Evolutionary conservation across 2,888 invertebrate genomes (phyloP), one percentile per base, ranked within the genome.

Genomic region (Drosophila austrosaltans): DNA sequence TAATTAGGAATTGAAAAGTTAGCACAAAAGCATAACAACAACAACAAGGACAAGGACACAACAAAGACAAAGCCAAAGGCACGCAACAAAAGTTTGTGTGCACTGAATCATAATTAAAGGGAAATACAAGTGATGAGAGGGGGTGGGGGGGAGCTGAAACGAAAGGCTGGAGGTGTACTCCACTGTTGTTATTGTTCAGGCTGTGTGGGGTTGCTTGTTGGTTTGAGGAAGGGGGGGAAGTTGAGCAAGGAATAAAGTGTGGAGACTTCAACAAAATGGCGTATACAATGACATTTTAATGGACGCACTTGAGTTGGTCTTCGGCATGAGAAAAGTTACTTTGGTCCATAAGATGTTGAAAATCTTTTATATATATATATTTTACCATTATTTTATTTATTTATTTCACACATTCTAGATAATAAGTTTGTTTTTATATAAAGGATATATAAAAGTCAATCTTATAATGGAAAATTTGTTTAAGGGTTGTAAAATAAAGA

Each of bases 1-100:
- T 90, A 90, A 90, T 90, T 90, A 89, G 90, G 85, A 90, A 90
- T 88, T 90, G 88, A 89, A 90, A 89, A 90, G 89, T 89, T 90
- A 85, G 87, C 86, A 87, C 83, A 86, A 81, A 79, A 80, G 87
- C 71, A 79, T 69, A 76, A 75, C 69, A 82, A 64, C 77, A 79
- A 48, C 65, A 36, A 32, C 32, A 32, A 32, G 32, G 32, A 77
- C 69, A 72, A n/a, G 68, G 69, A 48, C 56, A 48, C 56, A 62
- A 25, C 62, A 66, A 7, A 63, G 72, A 68, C 68, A 79, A 81
- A 78, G 71, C 76, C 65, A 64, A 71, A 77, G 84, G 79, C 83
- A 87, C 83, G 87, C 83, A 84, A 84, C 83, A 78, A 79, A 84
- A 87, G 75, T 87, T 83, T 86, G 88, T 86, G 85, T 87, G 85